Conservation (phyloP, 2,113 vertebrate species). For the Spheniscus mendiculus region DNA sequence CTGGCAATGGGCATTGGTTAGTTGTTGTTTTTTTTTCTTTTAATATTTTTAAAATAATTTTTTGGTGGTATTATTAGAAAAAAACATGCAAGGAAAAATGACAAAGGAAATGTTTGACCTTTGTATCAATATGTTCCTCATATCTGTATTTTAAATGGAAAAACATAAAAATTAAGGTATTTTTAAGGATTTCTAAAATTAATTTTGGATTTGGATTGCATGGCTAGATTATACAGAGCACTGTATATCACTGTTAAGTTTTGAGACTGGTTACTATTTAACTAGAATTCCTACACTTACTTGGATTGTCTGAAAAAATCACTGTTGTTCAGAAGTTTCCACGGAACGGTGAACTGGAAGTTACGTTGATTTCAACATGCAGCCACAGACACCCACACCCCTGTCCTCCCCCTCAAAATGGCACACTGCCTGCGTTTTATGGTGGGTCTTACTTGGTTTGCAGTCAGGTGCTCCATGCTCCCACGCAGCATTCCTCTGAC, state of each 20-base stretch:
- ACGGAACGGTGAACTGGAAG: not conserved
- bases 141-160: not conserved
- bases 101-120: not conserved
- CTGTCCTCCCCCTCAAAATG: not conserved
- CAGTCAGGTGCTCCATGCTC: accelerated
- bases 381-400: not conserved
- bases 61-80: not conserved
- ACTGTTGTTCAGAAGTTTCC: not conserved
- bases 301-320: not conserved
- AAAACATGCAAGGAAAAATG: not conserved
- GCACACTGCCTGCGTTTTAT: not conserved
- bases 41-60: not conserved
- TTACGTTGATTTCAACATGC: not conserved
- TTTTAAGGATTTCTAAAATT: not conserved
- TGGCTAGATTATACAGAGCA: not conserved
- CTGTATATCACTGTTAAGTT: not conserved
- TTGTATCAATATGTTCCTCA: not conserved
- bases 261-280: not conserved
- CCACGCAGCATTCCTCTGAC: not conserved
- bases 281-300: not conserved
- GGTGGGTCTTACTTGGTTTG: not conserved
- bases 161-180: not conserved
- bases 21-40: not conserved
- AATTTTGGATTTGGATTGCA: not conserved
- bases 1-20: not conserved